Evolutionary conservation across 2,797 vertebrate genomes (phyloP).

Genomic region (Malacoraja senta): DNA sequence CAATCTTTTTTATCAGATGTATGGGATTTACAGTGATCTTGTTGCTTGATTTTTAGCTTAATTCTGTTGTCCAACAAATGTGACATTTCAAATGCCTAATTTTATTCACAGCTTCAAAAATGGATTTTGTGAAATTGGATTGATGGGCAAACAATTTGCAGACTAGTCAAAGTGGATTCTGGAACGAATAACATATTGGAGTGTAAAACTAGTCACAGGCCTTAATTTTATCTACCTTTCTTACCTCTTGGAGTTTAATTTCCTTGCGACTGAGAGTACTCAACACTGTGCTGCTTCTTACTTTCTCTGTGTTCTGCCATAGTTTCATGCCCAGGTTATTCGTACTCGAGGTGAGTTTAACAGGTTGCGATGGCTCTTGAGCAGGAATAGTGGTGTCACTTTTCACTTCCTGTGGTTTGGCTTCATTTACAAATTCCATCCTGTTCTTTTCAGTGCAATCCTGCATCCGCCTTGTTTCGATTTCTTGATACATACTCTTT

Average conservation of each 20-base stretch:
- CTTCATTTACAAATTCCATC: slow-evolving; percentile 46
- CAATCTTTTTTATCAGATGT: not conserved
- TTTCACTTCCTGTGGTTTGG: slow-evolving; percentile 48
- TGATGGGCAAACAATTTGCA: not conserved
- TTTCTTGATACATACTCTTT: slow-evolving; percentile 84
- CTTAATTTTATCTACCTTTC: slow-evolving; percentile 4
- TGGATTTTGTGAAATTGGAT: not conserved
- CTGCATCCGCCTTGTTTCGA: slow-evolving; percentile 76
- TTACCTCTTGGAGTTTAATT: slow-evolving; percentile 87
- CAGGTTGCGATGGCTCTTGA: slow-evolving; percentile 55
- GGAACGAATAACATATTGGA: not conserved
- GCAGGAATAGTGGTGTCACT: slow-evolving; percentile 58
- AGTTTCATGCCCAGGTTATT: slow-evolving; percentile 62
- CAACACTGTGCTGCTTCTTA: slow-evolving; percentile 74
- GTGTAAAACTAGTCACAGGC: not conserved
- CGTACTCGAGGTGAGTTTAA: slow-evolving; percentile 54
- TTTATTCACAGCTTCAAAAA: not conserved
- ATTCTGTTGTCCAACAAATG: not conserved
- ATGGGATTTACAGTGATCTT: not conserved
- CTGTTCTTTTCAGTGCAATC: slow-evolving; percentile 60
- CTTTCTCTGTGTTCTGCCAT: slow-evolving; percentile 87
- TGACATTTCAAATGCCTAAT: not conserved
- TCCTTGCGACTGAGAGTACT: slow-evolving; percentile 70
- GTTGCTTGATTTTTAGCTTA: too few relatives aligned
- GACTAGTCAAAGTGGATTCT: not conserved